Base-by-base conservation (phyloP, 2,888 invertebrate species). In the Cephus sareptanus region DNA sequence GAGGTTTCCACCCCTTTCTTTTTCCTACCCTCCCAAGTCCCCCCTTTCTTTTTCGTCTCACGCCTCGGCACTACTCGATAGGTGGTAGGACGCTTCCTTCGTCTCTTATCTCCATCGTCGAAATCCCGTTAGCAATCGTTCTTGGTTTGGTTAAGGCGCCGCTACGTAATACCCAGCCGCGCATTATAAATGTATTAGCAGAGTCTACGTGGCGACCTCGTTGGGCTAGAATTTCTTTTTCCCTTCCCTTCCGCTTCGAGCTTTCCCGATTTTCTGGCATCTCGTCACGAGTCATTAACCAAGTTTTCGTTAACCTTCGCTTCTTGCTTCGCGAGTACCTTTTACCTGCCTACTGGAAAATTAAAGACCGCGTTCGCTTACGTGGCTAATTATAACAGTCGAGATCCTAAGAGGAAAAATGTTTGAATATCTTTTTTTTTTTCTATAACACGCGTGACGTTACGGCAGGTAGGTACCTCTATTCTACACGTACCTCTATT, bases 111-210 rank as follows among this genome's bases (percentile, higher is more conserved):
- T 23, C 13, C 15, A 31, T 71, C 33, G 33, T 33, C 15, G 71
- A 71, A 71, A 71, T 34, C 71, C 71, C 71, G 33, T 71, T 34
- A 34, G 34, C 71, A 34, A 71, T 71, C 71, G 71, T 71, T 34
- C 56, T 34, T 15, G 31, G 33, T 71, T 34, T 34, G 31, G 13
- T 71, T 34, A 71, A 31, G 34, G 34, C 3, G 71, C 71, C 31
- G 71, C 71, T 23, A 71, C 23, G 56, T 71, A 71, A 71, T 34
- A 34, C 31, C 71, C 34, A 56, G 12, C 34, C 71, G 71, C 71
- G 71, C 71, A 71, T 71, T 71, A 71, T 71, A 71, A 71, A 71
- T 71, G 71, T 34, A 71, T 71, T 71, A 71, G 71, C 34, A 34
- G 71, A 56, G 56, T 56, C 9, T 23, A 56, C 56, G 23, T 23